phyloP scores from a whole-genome alignment of 2,113 vertebrate species.

The Colius striatus region DNA sequence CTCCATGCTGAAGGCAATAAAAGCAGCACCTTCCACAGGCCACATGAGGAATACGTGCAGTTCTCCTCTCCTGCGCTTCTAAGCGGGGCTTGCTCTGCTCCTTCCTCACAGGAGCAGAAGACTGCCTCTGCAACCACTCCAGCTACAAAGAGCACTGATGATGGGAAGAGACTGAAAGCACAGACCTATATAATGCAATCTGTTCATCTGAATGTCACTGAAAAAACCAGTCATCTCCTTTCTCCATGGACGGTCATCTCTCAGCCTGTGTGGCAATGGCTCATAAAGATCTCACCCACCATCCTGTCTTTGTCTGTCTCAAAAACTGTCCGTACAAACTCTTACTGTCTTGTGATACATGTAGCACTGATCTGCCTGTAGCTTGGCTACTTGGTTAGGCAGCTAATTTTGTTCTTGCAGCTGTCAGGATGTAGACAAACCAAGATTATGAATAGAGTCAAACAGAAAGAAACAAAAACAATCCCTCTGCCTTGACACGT shows the following conservation, averaged over 20 bases:
- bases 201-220: neutral
- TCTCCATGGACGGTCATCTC: too few species aligned
- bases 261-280: neutral
- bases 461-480: neutral
- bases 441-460: neutral
- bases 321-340: neutral
- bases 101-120: neutral
- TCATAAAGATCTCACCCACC: neutral
- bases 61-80: neutral
- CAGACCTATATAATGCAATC: neutral
- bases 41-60: rapidly evolving
- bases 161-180: neutral
- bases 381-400: neutral
- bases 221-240: neutral
- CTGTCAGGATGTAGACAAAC: neutral
- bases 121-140: neutral
- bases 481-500: neutral
- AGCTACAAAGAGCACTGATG: neutral
- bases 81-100: neutral
- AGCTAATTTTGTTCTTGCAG: neutral
- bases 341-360: neutral
- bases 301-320: neutral
- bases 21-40: constrained; percentile 49
- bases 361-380: neutral
- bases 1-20: neutral